phyloP scores from a whole-genome alignment of 2,888 invertebrate species.

The Subacronicta megacephala region DNA sequence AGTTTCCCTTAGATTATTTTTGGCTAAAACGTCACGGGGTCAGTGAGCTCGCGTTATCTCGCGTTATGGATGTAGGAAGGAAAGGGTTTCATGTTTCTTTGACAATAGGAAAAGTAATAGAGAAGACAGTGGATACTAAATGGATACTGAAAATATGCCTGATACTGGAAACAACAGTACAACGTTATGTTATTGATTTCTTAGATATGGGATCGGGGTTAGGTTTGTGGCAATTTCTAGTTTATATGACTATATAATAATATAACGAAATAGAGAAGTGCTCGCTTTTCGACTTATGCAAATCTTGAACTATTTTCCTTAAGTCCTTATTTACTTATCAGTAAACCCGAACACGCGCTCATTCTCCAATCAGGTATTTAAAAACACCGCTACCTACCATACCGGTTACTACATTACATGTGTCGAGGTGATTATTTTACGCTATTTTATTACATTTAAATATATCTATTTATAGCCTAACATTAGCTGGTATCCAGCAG shows the following conservation, averaged over 20 bases:
- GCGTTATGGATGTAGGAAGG: background rate
- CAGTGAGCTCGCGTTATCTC: constrained; percentile 51
- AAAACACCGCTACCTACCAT: background rate
- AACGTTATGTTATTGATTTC: no score
- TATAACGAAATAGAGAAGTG: no score
- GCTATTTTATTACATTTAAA: no score
- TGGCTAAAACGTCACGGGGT: constrained; percentile 48
- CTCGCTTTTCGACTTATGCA: no score
- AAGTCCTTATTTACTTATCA: background rate
- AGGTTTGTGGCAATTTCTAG: no score
- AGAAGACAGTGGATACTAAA: background rate
- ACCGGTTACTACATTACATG: background rate
- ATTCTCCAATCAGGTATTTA: background rate
- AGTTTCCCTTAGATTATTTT: constrained; percentile 50
- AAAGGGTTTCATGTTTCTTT: constrained; percentile 20
- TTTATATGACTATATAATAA: no score
- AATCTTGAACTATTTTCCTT: no score
- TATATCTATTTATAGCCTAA: no score
- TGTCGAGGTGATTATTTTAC: constrained; percentile 1
- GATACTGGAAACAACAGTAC: background rate
- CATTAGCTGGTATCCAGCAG: background rate
- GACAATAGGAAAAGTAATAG: constrained; percentile 11
- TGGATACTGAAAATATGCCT: background rate
- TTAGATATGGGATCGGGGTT: no score
- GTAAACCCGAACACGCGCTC: background rate